Conservation (phyloP, 2,113 vertebrate genomes). For the Perognathus longimembris region DNA sequence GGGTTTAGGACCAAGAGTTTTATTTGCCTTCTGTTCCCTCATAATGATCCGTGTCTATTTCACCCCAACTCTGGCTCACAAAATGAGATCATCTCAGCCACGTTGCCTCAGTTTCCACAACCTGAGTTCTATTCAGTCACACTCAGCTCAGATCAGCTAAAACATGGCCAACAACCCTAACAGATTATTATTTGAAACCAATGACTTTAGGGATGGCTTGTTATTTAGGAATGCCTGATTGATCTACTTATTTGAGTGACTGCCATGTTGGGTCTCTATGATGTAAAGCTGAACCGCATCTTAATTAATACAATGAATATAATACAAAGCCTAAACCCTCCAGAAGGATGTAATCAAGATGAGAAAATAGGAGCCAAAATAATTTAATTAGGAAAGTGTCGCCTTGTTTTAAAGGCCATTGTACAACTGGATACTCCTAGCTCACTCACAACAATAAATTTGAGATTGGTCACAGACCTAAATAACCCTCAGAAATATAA, state of each 20-base stretch:
- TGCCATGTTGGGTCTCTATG: not conserved
- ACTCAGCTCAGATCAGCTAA: not conserved
- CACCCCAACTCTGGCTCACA: not conserved
- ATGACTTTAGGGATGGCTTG: not conserved
- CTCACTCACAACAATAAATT: not conserved
- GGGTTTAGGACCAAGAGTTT: not conserved
- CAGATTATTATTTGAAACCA: not conserved
- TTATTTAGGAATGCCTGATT: not conserved
- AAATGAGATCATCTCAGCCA: not conserved
- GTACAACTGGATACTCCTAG: not conserved
- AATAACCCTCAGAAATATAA: constrained; percentile 4
- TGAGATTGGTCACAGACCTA: not conserved
- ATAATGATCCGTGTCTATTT: not conserved
- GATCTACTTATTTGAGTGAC: not conserved
- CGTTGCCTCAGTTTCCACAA: not conserved
- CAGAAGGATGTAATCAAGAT: not conserved
- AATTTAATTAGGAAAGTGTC: not conserved
- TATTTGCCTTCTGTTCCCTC: not conserved
- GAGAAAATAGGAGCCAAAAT: not conserved
- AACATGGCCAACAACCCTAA: not conserved
- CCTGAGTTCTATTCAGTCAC: accelerated
- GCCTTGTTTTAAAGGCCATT: not conserved
- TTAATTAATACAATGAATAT: not conserved
- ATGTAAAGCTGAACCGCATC: constrained; percentile 5
- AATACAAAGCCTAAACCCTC: not conserved